Percentiles rank a stretch among this genome's conserved stretches.
Conservation (phyloP, 1,140 invertebrate genomes). For the Radopholus similis region DNA sequence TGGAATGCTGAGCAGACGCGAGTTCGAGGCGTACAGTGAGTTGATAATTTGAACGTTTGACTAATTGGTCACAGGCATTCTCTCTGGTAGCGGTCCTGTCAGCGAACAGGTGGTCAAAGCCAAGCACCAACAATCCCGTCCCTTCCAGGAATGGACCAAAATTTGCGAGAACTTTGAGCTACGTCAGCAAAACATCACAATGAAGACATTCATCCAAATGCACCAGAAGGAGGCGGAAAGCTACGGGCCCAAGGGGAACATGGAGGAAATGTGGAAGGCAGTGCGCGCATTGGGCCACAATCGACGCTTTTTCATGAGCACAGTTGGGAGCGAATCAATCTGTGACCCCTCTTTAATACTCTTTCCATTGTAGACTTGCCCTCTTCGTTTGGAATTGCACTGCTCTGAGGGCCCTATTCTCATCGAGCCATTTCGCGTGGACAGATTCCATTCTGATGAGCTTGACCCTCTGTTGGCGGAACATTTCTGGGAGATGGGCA, state of each 20-base stretch:
- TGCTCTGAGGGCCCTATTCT: slow-evolving; percentile 30
- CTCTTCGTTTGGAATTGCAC: slow-evolving; percentile 28
- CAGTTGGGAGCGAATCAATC: slow-evolving; percentile 19
- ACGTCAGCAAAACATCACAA: slow-evolving; percentile 31
- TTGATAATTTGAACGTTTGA: too few relatives aligned
- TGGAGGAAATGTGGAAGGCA: slow-evolving; percentile 39
- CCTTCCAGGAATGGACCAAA: slow-evolving; percentile 30
- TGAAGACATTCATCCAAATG: slow-evolving; percentile 43
- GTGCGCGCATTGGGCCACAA: slow-evolving; percentile 39
- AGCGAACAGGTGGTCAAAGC: slow-evolving; percentile 17
- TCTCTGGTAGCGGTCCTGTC: slow-evolving; percentile 29
- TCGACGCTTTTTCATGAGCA: slow-evolving; percentile 40
- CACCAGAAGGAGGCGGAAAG: slow-evolving; percentile 33
- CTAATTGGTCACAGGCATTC: too few relatives aligned
- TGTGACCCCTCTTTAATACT: neutral
- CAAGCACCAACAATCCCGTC: slow-evolving; percentile 2
- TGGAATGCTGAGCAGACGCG: slow-evolving; percentile 36
- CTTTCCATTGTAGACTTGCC: slow-evolving; percentile 31
- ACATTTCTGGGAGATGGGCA: slow-evolving; percentile 40
- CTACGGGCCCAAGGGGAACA: slow-evolving; percentile 31
- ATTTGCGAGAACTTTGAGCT: slow-evolving; percentile 30
- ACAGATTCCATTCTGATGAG: slow-evolving; percentile 15
- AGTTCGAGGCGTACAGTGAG: slow-evolving; percentile 43
- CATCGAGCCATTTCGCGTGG: slow-evolving; percentile 25
- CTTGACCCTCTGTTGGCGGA: slow-evolving; percentile 27